phyloP scores from a whole-genome alignment of 1,140 invertebrate genomes.

The Neodiprion fabricii region DNA sequence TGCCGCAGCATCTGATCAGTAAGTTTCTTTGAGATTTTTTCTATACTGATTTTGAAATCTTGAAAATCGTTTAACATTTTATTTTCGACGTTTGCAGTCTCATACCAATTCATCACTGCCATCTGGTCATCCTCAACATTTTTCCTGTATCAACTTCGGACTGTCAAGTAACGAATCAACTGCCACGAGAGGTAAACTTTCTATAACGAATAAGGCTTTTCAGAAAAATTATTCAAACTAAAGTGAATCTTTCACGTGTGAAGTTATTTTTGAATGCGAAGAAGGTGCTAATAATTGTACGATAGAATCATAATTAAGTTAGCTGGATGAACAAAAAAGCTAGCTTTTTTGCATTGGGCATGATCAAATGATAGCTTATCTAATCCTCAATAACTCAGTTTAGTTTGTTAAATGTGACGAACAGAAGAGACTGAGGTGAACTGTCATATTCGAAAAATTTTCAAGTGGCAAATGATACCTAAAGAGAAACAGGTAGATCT shows the following conservation, averaged over 20 bases:
- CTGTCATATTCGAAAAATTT: too few species aligned
- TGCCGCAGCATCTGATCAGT: conserved; percentile 67
- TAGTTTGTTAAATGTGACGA: too few species aligned
- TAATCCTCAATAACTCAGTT: too few species aligned
- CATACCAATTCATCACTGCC: conserved; percentile 82
- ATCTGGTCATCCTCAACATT: conserved; percentile 88
- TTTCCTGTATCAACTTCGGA: conserved; percentile 77
- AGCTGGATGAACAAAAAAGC: too few species aligned
- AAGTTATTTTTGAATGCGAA: too few species aligned
- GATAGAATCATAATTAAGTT: too few species aligned
- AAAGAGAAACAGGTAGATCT: too few species aligned
- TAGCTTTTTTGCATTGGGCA: too few species aligned
- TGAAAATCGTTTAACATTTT: conserved; percentile 17
- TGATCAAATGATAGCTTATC: too few species aligned
- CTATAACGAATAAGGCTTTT: neutral
- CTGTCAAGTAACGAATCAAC: conserved; percentile 75
- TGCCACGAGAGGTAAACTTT: conserved; percentile 65
- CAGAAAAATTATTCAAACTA: conserved; percentile 18
- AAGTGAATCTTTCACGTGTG: neutral
- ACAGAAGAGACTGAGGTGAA: too few species aligned
- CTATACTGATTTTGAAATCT: neutral
- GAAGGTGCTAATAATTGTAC: too few species aligned
- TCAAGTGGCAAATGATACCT: too few species aligned
- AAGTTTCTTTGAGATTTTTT: conserved; percentile 35
- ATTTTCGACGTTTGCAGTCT: conserved; percentile 63